These are phyloP conservation scores for Hydrophis major DNA, from an alignment of 2,797 vertebrate genomes.

Conservation along the genomic window DNA sequence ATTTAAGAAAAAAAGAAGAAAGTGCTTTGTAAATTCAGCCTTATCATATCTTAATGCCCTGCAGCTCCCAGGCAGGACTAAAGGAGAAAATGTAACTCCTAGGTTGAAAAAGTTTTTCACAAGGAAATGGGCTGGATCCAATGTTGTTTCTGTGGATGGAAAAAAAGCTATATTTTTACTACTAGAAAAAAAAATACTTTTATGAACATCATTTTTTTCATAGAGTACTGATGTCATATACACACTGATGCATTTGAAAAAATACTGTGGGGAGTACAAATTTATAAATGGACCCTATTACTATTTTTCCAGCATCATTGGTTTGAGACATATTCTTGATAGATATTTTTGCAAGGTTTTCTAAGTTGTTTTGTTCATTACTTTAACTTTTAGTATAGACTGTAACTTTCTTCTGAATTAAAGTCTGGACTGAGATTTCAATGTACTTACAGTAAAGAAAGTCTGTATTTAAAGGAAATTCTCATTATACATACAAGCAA, in stretches of 20 bases:
- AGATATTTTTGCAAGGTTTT: background rate
- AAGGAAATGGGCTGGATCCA: background rate
- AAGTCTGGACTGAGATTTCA: background rate
- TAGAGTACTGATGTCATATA: background rate
- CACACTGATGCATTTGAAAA: background rate
- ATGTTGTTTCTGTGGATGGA: background rate
- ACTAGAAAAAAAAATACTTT: background rate
- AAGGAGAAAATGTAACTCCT: background rate
- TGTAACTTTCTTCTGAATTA: background rate
- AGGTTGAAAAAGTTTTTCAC: background rate
- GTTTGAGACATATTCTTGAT: background rate
- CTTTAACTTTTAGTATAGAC: background rate
- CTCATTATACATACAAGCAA: background rate
- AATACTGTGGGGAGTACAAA: background rate
- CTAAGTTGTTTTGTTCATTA: background rate
- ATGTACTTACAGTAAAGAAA: background rate
- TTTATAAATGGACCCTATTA: background rate
- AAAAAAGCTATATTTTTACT: background rate
- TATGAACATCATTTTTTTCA: background rate
- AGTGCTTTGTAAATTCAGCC: background rate
- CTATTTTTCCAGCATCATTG: background rate
- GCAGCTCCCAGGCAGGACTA: background rate
- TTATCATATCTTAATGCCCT: background rate
- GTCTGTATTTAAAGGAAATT: background rate
- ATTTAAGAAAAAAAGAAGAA: background rate